A percentile compares a stretch with the other conserved stretches of the same genome.
These are phyloP conservation scores for Cryptophagus acutangulus DNA, from an alignment of 2,888 invertebrate genomes.

Conservation along the genomic window DNA sequence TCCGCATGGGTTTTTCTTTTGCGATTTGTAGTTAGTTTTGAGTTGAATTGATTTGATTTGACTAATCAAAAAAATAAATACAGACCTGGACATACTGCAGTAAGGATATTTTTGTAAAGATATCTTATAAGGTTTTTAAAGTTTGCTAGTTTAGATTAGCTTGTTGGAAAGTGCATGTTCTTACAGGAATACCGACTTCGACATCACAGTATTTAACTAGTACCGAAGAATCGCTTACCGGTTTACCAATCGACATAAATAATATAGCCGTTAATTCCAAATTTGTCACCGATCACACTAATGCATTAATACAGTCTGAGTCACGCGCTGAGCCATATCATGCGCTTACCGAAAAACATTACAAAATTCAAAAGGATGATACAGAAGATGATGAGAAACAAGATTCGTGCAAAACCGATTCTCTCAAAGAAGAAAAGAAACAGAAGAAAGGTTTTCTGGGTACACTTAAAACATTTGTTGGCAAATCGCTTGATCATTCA, in stretches of 20 bases:
- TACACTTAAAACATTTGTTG: constrained; percentile 44
- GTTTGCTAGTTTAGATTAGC: constrained; percentile 45
- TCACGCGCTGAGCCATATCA: constrained; percentile 42
- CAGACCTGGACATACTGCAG: constrained; percentile 36
- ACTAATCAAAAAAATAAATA: constrained; percentile 10
- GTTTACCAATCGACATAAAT: constrained; percentile 26
- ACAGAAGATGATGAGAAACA: constrained; percentile 21
- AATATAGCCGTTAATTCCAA: constrained; percentile 25
- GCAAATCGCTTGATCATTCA: constrained; percentile 43
- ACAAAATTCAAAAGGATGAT: constrained; percentile 19
- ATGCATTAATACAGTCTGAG: constrained; percentile 44
- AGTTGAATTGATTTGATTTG: constrained; percentile 23
- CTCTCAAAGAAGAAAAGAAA: constrained; percentile 39
- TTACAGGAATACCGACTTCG: constrained; percentile 48
- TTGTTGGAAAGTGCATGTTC: constrained; percentile 49
- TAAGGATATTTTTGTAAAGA: constrained; percentile 43
- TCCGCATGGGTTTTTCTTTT: constrained; percentile 41
- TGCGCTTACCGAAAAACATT: constrained; percentile 28
- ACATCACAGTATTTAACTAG: constrained; percentile 42
- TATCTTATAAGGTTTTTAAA: constrained; percentile 30
- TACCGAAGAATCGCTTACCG: constrained; percentile 37
- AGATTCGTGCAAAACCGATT: constrained; percentile 28
- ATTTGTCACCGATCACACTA: constrained; percentile 37
- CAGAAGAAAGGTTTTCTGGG: constrained; percentile 43
- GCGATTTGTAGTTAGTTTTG: constrained; percentile 36